These are phyloP conservation scores for Caenorhabditis virilis DNA, from an alignment of 2,888 invertebrate genomes.

Conservation along the genomic window DNA sequence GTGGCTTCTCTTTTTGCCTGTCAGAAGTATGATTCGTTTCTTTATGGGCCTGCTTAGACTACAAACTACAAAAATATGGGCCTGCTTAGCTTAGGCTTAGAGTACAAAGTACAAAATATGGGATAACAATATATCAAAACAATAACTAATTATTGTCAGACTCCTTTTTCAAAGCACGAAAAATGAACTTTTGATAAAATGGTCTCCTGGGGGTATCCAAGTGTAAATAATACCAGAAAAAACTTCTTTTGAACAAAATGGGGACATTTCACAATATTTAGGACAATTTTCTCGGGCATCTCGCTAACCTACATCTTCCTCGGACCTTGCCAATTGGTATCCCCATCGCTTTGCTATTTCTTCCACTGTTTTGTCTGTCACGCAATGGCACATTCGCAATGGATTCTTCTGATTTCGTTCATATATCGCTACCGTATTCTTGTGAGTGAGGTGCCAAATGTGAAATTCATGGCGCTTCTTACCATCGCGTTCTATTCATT, in stretches of 20 bases:
- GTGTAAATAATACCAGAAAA: background rate
- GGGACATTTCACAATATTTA: too few relatives aligned
- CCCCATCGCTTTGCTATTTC: conserved; percentile 37
- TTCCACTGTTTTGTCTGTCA: conserved; percentile 43
- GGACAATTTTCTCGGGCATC: conserved; percentile 37
- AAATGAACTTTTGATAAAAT: too few relatives aligned
- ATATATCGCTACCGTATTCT: conserved; percentile 39
- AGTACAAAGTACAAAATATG: background rate
- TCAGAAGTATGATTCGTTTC: conserved; percentile 20
- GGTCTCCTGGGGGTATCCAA: background rate
- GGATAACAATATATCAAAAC: too few relatives aligned
- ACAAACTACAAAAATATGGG: too few relatives aligned
- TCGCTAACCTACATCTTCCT: conserved; percentile 42
- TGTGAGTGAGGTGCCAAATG: conserved; percentile 7
- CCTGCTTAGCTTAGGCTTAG: too few relatives aligned
- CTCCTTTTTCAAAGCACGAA: too few relatives aligned
- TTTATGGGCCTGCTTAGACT: too few relatives aligned
- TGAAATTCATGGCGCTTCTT: conserved; percentile 11
- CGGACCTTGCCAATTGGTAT: conserved; percentile 29
- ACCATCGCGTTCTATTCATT: conserved; percentile 18
- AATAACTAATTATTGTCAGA: too few relatives aligned
- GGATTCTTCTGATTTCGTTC: conserved; percentile 39
- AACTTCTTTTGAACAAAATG: too few relatives aligned
- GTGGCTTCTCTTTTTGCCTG: conserved; percentile 29
- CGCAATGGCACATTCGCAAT: conserved; percentile 42